Base-by-base conservation (phyloP, 2,113 vertebrate species). In the Leptodactylus fuscus region DNA sequence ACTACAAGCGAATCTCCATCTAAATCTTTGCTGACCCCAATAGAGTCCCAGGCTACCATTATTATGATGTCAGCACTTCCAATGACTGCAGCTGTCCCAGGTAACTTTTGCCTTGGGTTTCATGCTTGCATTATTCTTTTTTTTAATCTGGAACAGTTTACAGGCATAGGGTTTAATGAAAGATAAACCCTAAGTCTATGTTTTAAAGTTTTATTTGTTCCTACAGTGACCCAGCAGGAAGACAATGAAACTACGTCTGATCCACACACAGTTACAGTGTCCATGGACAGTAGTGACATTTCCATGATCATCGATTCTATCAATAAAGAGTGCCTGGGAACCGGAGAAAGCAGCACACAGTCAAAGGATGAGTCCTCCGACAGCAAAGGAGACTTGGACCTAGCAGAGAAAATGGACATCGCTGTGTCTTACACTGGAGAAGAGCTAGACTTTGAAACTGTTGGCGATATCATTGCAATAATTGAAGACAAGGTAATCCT, bases 401-500 rank as follows among this genome's bases (percentile, higher is more conserved):
- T 95, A 82, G 93, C 97, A 89, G 97, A 97, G 87, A 97, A 98
- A 91, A 96, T 98, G 86, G 97, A 95, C 88, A 95, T 98, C 86
- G 94, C 96, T 0, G 98, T 97, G 70, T 96, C 97, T 77, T 98
- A 98, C 88, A 98, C 97, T 1, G 97, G 94, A n/a, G 97, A 98
- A 44, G 97, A 98, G 78, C 91, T 99, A 82, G 97, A 98, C 89
- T 96, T 98, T 67, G 97, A 96, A 87, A 99, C 97, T 0, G 97
- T 98, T 83, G 97, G 97, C 87, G 97, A 96, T 90, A 99, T 99
- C 89, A 98, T 99, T 87, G 97, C 98, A 88, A 99, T 99, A 90
- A 99, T 99, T 91, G 97, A 99, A 87, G 98, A 99, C 88, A 99
- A 99, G 96, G 98, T 99, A 94, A 92, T n/a, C 0, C 15, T 62